Evolutionary conservation across 2,797 vertebrate species (phyloP).

Genomic region (Acipenser oxyrinchus): DNA sequence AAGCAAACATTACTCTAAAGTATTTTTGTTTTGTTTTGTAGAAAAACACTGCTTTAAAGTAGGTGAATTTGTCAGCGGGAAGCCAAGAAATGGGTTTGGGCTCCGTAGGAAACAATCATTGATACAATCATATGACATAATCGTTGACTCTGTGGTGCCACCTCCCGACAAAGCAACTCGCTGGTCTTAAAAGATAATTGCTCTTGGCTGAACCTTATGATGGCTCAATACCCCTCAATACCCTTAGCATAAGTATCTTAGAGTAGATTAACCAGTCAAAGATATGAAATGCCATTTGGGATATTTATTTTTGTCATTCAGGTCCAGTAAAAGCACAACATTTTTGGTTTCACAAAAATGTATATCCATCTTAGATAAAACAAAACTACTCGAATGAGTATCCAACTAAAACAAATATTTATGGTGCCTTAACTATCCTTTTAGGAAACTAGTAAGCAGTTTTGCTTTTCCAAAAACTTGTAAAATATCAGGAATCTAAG

Average conservation of each 20-base stretch:
- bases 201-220: conserved; percentile 2
- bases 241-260: not conserved
- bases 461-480: too few species aligned
- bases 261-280: not conserved
- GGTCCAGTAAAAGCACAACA: conserved; percentile 51
- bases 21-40: too few species aligned
- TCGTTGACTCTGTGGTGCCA: not conserved
- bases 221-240: not conserved
- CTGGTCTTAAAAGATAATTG: not conserved
- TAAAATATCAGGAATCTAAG: too few species aligned
- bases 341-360: conserved; percentile 22
- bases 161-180: not conserved
- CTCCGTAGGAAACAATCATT: too few species aligned
- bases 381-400: too few species aligned
- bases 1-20: too few species aligned
- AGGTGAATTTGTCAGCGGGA: too few species aligned
- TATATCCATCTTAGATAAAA: not conserved
- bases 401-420: too few species aligned
- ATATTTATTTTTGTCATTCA: not conserved
- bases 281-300: not conserved
- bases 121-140: not conserved
- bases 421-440: too few species aligned
- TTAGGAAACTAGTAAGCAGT: too few species aligned
- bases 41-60: too few species aligned
- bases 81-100: too few species aligned